phyloP scores from a whole-genome alignment of 2,113 vertebrate genomes.

The Candoia aspera region DNA sequence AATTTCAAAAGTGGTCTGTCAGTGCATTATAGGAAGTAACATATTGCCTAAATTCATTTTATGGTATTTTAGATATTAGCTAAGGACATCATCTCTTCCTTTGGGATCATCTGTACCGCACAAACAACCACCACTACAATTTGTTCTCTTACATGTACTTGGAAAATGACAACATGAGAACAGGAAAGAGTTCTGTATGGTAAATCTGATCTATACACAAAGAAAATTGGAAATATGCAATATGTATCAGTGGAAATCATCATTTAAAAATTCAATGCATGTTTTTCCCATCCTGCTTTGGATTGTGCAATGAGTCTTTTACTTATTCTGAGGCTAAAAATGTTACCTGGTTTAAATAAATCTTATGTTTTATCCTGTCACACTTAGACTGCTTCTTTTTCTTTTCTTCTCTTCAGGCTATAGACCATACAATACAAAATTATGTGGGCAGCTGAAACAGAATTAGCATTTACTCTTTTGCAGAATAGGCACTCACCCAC shows the following conservation, averaged over 20 bases:
- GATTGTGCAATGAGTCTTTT: conserved; percentile 5
- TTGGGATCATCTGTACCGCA: background rate
- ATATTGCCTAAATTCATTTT: background rate
- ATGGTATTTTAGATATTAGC: background rate
- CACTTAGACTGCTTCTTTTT: background rate
- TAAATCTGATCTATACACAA: background rate
- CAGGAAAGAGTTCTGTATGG: background rate
- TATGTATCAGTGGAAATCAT: background rate
- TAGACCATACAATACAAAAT: background rate
- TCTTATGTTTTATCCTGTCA: background rate
- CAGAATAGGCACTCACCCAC: conserved; percentile 82
- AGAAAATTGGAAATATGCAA: background rate
- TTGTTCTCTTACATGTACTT: background rate
- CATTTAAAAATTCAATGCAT: conserved; percentile 18
- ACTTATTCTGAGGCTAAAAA: background rate
- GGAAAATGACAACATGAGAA: background rate
- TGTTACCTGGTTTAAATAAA: background rate
- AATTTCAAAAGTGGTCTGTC: background rate
- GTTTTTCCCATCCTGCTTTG: background rate
- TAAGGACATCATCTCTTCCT: background rate
- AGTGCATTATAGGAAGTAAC: background rate
- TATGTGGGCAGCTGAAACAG: background rate
- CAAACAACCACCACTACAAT: background rate
- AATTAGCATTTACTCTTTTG: conserved; percentile 17
- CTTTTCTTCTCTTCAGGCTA: background rate